Evolutionary conservation across 2,888 invertebrate species (phyloP).

Genomic region (Gisinianus flammeolus): DNA sequence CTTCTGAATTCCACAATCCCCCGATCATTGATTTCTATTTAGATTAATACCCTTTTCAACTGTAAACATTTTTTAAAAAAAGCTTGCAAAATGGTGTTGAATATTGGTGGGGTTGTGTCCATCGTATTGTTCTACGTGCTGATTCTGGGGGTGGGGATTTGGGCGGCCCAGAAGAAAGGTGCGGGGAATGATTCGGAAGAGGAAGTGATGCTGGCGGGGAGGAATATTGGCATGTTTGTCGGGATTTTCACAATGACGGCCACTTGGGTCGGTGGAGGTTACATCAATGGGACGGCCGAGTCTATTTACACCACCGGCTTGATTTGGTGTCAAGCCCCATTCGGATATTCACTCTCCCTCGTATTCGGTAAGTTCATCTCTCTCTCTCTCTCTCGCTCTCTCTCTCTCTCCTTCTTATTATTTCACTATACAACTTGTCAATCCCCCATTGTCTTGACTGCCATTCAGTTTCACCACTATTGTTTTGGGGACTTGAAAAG

Average conservation of each 20-base stretch:
- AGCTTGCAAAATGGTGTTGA: conserved; percentile 61
- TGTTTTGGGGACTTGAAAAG: too few species aligned
- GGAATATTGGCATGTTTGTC: conserved; percentile 71
- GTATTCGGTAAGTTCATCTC: conserved; percentile 66
- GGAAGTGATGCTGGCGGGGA: conserved; percentile 73
- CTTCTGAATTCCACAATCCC: too few species aligned
- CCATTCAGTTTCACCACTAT: too few species aligned
- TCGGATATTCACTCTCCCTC: conserved; percentile 74
- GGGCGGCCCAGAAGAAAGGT: conserved; percentile 69
- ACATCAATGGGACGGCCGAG: conserved; percentile 76
- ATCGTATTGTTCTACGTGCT: conserved; percentile 72
- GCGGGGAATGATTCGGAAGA: conserved; percentile 66
- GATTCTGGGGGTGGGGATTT: conserved; percentile 71
- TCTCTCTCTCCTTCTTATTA: too few species aligned
- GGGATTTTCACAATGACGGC: conserved; percentile 73
- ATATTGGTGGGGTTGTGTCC: conserved; percentile 69
- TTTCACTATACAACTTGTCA: too few species aligned
- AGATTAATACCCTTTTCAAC: too few species aligned
- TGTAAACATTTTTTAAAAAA: too few species aligned
- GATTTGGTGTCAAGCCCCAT: conserved; percentile 74
- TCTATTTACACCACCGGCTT: conserved; percentile 69
- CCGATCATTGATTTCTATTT: too few species aligned
- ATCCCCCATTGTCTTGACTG: too few species aligned
- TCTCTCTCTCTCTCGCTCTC: too few species aligned
- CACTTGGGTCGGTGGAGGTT: conserved; percentile 70